Evolutionary conservation across 2,113 vertebrate genomes (phyloP), one percentile per base, ranked within the genome.

Genomic region (Archocentrus centrarchus): DNA sequence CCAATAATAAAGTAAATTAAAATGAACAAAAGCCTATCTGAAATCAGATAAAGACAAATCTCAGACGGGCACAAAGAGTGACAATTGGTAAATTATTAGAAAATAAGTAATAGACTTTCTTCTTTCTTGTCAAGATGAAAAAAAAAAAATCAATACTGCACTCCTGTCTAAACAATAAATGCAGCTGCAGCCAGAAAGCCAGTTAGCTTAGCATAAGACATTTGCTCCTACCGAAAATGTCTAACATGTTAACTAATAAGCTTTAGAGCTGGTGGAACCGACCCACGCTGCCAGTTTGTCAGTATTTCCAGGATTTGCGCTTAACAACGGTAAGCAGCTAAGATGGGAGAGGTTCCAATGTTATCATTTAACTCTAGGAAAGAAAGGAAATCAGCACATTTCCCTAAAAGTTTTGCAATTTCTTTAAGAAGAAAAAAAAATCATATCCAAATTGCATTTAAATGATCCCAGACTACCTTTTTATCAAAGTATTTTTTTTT

Each of bases 41-140:
- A 73, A 55, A 73, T 32, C 27, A 53, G 44, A 73, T 53, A 32
- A 53, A 53, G 44, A 18, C 44, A 73, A 39, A 53, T 50, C 66
- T 70, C 66, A 70, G 66, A 73, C 0, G 20, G 44, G 66, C 24
- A 73, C 13, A 73, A 32, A 32, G 10, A 73, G 66, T 32, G 18
- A 73, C 47, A 73, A 55, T 73, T 17, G 47, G 7, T 1, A 73
- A 73, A 73, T 55, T n/a, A 73, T 35, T 35, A 73, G 47, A 73
- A 73, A 73, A 73, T n/a, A 73, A 35, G 27, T 73, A 55, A 73
- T 24, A 35, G 68, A 73, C 68, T 55, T 73, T 73, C 32, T 55
- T 20, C 66, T 73, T 55, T 73, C 6, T 55, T 55, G 68, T 27
- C 47, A 73, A 3, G 47, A 35, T 73, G 27, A 30, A 30, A 30